phyloP scores from a whole-genome alignment of 2,113 vertebrate genomes.

The Dipodomys spectabilis region DNA sequence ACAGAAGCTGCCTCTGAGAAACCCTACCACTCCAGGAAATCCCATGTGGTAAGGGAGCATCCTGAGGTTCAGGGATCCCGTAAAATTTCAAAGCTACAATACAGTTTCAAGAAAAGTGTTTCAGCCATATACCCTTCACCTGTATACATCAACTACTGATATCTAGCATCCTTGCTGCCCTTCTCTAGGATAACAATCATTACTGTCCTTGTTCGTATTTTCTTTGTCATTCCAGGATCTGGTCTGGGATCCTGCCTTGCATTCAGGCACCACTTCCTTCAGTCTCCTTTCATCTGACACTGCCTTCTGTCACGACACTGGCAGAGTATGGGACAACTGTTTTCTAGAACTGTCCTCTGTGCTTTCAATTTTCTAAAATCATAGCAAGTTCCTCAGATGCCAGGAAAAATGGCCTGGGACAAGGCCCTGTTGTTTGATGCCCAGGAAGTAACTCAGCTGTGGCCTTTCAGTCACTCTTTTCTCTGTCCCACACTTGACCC shows the following conservation, averaged over 20 bases:
- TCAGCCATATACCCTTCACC: background rate
- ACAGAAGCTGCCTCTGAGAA: rapidly evolving
- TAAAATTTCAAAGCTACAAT: background rate
- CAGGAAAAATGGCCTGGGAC: background rate
- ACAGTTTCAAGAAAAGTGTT: background rate
- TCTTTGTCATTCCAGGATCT: background rate
- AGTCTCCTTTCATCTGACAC: background rate
- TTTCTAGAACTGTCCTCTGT: too few species aligned
- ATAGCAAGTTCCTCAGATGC: background rate
- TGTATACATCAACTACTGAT: rapidly evolving
- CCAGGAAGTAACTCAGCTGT: background rate
- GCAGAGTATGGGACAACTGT: background rate
- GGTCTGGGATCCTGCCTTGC: background rate
- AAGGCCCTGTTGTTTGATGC: background rate
- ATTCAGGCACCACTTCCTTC: too few species aligned
- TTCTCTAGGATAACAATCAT: background rate
- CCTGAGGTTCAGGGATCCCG: background rate
- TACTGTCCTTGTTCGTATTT: background rate
- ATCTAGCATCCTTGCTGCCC: background rate
- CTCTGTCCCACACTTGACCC: background rate
- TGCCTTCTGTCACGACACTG: background rate
- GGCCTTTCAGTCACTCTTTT: background rate
- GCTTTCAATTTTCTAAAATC: background rate
- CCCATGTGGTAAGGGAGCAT: background rate
- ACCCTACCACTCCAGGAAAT: background rate